Base-by-base conservation (phyloP, 2,888 invertebrate species). In the Chironomus tentans region DNA sequence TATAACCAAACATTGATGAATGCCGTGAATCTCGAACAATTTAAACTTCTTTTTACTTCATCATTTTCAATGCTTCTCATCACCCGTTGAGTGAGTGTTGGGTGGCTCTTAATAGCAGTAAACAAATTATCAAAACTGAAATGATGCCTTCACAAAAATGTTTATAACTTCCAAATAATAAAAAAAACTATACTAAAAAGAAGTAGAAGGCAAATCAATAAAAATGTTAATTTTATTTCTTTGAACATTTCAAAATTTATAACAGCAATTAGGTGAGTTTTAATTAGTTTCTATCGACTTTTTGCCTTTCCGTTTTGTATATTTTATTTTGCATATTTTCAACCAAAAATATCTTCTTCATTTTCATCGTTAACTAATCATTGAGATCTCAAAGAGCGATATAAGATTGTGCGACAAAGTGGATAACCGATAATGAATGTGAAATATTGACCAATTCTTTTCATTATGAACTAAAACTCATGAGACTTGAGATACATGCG, bases 201-300 rank as follows among this genome's bases (percentile, higher is more conserved):
- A 56, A 56, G 56, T 18, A 56, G 56, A 56, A 56, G 56, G 56
- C 56, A 56, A 71, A 24, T 71, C 71, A 71, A 71, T 71, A 71
- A 71, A 71, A 71, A 71, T 71, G 71, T 71, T 71, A 71, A 71
- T 71, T 56, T 56, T 56, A 56, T 56, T 18, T 56, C 18, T 56
- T 56, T 18, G 56, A 18, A 56, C 56, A 56, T 56, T 71, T 71
- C 12, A 71, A 50, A 71, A 71, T 71, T 71, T 71, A 71, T 50
- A 24, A 24, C 18, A 24, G 71, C 71, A 71, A 71, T 71, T 71
- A 71, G 71, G 50, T 71, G 24, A 50, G 71, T 71, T 71, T 71
- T 71, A 71, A 71, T 71, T 71, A 71, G 50, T 71, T 71, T 71
- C 71, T 71, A 71, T 71, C 71, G 70, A 24, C 71, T 56, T 56